Evolutionary conservation across 2,797 vertebrate species (phyloP).

Genomic region (Oreochromis grahami): DNA sequence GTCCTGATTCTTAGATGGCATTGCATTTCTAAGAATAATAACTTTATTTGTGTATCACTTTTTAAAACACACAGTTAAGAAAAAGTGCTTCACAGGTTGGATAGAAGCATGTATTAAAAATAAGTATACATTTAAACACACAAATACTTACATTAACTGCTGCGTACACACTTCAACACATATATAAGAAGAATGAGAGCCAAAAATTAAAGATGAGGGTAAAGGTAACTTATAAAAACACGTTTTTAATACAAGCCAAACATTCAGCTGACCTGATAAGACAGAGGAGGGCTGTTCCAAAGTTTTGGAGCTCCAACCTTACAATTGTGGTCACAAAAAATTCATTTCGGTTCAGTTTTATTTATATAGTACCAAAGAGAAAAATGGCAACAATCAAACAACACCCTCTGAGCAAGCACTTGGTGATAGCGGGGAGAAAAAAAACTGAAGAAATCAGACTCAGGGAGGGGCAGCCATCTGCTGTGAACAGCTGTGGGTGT

Average conservation of each 20-base stretch:
- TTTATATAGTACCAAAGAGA: not conserved
- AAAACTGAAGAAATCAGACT: not conserved
- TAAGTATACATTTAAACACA: not conserved
- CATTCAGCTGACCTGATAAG: not conserved
- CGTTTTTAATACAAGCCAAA: not conserved
- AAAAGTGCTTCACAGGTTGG: not conserved
- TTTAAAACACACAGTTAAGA: not conserved
- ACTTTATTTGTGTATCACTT: not conserved
- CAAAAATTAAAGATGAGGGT: not conserved
- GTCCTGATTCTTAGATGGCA: not conserved
- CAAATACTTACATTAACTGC: not conserved
- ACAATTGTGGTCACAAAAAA: not conserved
- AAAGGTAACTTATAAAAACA: not conserved
- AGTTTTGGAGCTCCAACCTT: not conserved
- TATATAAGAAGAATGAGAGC: not conserved
- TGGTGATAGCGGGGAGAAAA: fast-evolving
- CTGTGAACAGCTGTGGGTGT: not conserved
- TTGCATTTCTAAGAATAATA: not conserved
- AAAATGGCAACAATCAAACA: not conserved
- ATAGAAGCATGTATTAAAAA: not conserved
- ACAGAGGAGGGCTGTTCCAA: not conserved
- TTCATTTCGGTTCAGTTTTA: fast-evolving
- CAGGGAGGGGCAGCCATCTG: not conserved
- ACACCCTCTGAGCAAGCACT: fast-evolving
- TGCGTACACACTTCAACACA: not conserved